A percentile compares a stretch with the other conserved stretches of the same genome.
Evolutionary conservation across 2,797 vertebrate genomes (phyloP).

Genomic region (Manis crassicaudata): DNA sequence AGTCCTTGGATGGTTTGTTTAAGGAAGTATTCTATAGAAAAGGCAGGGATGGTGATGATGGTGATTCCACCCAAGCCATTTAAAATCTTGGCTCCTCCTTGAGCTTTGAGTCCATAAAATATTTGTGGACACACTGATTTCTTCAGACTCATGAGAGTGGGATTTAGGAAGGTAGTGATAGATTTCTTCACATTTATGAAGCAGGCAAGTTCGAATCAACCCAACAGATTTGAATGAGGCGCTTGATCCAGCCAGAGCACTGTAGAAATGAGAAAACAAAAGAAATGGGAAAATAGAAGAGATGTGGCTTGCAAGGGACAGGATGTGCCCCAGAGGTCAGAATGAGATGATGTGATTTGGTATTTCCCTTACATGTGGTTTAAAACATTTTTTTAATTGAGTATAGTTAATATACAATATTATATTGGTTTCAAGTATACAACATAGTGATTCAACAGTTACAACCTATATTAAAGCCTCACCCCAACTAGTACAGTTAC

Average conservation of each 20-base stretch:
- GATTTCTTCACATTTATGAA: conserved; percentile 25
- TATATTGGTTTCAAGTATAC: too few species aligned
- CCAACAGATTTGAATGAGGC: background rate
- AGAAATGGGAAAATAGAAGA: background rate
- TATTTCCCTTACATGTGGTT: conserved; percentile 31
- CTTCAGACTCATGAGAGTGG: background rate
- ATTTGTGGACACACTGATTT: conserved; percentile 5
- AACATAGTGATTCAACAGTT: too few species aligned
- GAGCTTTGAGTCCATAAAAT: conserved; percentile 1
- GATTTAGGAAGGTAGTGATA: background rate
- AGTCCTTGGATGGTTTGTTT: conserved; percentile 43
- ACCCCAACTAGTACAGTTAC: too few species aligned
- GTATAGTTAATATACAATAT: too few species aligned
- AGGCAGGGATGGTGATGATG: background rate
- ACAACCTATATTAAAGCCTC: too few species aligned
- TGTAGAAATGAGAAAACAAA: background rate
- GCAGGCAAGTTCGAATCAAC: conserved; percentile 24
- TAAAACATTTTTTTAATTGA: too few species aligned
- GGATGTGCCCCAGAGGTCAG: background rate
- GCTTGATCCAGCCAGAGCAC: background rate
- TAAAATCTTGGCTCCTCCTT: conserved; percentile 41
- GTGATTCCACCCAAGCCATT: background rate
- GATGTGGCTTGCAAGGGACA: background rate
- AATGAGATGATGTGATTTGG: background rate
- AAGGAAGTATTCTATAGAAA: background rate